These are phyloP conservation scores for Mylabris phalerata DNA, from an alignment of 1,140 invertebrate species.

Conservation along the genomic window DNA sequence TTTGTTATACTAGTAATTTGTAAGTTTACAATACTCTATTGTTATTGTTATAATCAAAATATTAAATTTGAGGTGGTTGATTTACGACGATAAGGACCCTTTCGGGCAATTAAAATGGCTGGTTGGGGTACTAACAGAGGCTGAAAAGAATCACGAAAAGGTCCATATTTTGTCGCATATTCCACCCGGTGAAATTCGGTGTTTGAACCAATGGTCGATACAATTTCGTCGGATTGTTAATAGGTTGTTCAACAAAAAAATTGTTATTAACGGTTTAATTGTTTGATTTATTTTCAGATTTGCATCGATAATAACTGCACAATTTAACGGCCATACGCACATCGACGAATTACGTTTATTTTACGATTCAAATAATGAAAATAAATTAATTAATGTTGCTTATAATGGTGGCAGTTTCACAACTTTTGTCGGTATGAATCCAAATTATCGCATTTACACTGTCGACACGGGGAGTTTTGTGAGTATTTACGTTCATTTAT, in stretches of 20 bases:
- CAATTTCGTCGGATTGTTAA: constrained; percentile 56
- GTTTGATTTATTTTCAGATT: constrained; percentile 31
- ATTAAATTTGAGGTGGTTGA: constrained; percentile 49
- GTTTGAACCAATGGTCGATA: constrained; percentile 58
- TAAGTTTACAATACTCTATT: constrained; percentile 40
- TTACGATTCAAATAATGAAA: constrained; percentile 45
- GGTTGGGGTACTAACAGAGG: constrained; percentile 57
- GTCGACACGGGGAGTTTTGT: constrained; percentile 11
- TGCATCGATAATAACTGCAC: constrained; percentile 56
- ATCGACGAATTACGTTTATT: constrained; percentile 64
- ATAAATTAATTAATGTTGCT: constrained; percentile 52
- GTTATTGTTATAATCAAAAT: constrained; percentile 3
- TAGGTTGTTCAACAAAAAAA: constrained; percentile 36
- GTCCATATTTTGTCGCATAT: constrained; percentile 83
- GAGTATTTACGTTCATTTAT: background rate
- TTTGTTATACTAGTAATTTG: constrained; percentile 67
- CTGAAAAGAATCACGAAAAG: constrained; percentile 63
- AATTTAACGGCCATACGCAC: constrained; percentile 78
- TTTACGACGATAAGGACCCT: constrained; percentile 54
- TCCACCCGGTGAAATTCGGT: constrained; percentile 56
- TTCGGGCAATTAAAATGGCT: constrained; percentile 74
- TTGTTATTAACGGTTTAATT: background rate
- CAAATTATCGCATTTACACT: constrained; percentile 21
- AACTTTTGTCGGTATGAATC: constrained; percentile 22
- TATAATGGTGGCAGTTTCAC: constrained; percentile 77